Evolutionary conservation across 2,797 vertebrate species (phyloP).

Genomic region (Enteromius paludinosus): DNA sequence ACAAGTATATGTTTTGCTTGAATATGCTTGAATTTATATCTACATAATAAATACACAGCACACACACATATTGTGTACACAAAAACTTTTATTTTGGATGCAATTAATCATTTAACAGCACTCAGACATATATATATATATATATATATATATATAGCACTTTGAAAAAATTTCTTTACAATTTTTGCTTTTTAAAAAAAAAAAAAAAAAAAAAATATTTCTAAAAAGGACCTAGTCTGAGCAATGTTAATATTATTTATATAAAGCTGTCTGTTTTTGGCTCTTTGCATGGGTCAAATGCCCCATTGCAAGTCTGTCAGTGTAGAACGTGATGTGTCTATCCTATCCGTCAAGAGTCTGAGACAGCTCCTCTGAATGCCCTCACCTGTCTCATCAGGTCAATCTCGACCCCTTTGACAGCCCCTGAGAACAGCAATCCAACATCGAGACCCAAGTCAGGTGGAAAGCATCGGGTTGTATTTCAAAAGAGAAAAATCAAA

Average conservation of each 20-base stretch:
- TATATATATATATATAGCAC: too few species aligned
- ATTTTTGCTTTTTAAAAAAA: too few species aligned
- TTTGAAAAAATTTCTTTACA: too few species aligned
- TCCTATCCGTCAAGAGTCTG: slow-evolving; percentile 23
- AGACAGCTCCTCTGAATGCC: slow-evolving; percentile 41
- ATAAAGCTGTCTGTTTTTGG: slow-evolving; percentile 5
- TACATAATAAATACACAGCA: too few species aligned
- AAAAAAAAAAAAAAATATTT: not conserved
- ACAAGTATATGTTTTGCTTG: too few species aligned
- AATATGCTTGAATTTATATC: too few species aligned
- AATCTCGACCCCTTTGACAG: slow-evolving; percentile 5
- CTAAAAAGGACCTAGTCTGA: not conserved
- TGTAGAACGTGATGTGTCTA: slow-evolving; percentile 1
- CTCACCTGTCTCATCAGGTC: slow-evolving; percentile 42
- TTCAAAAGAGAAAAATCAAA: slow-evolving; percentile 54
- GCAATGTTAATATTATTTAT: not conserved
- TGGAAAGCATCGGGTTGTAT: slow-evolving; percentile 46
- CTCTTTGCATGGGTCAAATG: slow-evolving; percentile 19
- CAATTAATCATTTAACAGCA: too few species aligned
- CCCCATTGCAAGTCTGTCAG: slow-evolving; percentile 16
- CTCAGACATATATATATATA: not conserved
- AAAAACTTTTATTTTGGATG: too few species aligned
- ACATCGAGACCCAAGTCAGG: slow-evolving; percentile 52
- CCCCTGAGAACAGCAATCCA: slow-evolving; percentile 34
- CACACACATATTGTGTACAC: too few species aligned